Evolutionary conservation across 2,888 invertebrate genomes (phyloP).

Genomic region (Lordiphosa fenestrarum): DNA sequence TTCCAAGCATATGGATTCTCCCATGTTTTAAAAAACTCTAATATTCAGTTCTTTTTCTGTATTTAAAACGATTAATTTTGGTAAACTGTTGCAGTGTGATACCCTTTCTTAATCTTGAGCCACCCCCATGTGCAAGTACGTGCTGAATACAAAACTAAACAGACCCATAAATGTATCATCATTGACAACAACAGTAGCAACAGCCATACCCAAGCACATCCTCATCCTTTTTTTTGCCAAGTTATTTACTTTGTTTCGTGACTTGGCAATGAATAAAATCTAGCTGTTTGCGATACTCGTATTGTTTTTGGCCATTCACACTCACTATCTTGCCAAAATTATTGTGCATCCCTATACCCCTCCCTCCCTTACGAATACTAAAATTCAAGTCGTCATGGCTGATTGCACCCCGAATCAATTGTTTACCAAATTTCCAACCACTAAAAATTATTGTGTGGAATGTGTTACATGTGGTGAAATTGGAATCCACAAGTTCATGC

Average conservation of each 20-base stretch:
- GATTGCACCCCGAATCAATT: conserved; percentile 64
- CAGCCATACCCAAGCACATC: conserved; percentile 17
- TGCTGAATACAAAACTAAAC: neutral
- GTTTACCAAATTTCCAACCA: conserved; percentile 60
- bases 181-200: conserved; percentile 16
- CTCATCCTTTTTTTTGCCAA: conserved; percentile 17
- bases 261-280: conserved; percentile 9
- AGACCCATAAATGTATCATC: conserved; percentile 13
- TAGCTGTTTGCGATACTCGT: conserved; percentile 2
- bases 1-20: no score
- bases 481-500: conserved; percentile 54
- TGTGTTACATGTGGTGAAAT: conserved; percentile 33
- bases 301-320: conserved; percentile 24
- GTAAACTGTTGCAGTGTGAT: no score
- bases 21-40: no score
- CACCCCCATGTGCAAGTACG: neutral
- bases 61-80: no score
- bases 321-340: conserved; percentile 33
- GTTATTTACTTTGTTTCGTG: conserved; percentile 27
- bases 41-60: no score
- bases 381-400: conserved; percentile 48
- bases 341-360: neutral
- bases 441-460: conserved; percentile 33
- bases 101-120: neutral
- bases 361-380: conserved; percentile 15